These are phyloP conservation scores for Nycticebus coucang DNA, from an alignment of 2,113 vertebrate genomes.

Conservation along the genomic window DNA sequence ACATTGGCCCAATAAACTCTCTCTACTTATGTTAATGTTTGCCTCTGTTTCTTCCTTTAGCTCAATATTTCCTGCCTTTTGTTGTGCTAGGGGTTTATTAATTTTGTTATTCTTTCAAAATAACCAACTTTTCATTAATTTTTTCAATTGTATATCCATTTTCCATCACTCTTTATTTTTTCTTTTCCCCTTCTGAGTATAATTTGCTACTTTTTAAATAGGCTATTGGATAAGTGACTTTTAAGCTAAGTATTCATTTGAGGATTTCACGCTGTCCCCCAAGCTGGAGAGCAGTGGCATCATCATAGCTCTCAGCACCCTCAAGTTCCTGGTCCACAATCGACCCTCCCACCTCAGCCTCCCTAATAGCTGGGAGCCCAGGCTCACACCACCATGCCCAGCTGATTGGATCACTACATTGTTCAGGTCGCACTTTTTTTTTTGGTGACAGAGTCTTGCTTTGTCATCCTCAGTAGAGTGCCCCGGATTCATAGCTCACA, in stretches of 20 bases:
- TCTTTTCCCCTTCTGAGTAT: background rate
- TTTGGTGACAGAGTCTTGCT: too few relatives aligned
- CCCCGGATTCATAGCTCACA: too few relatives aligned
- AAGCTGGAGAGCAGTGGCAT: background rate
- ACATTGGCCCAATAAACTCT: background rate
- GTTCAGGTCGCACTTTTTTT: too few relatives aligned
- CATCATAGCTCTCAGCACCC: background rate
- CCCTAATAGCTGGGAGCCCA: background rate
- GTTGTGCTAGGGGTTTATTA: background rate
- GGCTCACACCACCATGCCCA: too few relatives aligned
- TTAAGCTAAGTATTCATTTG: background rate
- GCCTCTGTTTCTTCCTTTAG: background rate
- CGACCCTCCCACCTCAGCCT: background rate
- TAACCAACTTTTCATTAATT: background rate
- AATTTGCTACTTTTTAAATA: constrained; percentile 1
- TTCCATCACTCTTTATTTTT: background rate
- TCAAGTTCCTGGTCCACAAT: background rate
- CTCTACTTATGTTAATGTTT: background rate
- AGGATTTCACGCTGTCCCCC: background rate
- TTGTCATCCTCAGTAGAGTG: too few relatives aligned
- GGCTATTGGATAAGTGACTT: background rate
- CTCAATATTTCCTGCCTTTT: background rate
- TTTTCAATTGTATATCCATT: background rate
- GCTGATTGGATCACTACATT: too few relatives aligned
- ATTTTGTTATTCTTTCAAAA: constrained; percentile 25